phyloP scores from a whole-genome alignment of 1,140 invertebrate genomes.

The Zaprionus gabonicus region DNA sequence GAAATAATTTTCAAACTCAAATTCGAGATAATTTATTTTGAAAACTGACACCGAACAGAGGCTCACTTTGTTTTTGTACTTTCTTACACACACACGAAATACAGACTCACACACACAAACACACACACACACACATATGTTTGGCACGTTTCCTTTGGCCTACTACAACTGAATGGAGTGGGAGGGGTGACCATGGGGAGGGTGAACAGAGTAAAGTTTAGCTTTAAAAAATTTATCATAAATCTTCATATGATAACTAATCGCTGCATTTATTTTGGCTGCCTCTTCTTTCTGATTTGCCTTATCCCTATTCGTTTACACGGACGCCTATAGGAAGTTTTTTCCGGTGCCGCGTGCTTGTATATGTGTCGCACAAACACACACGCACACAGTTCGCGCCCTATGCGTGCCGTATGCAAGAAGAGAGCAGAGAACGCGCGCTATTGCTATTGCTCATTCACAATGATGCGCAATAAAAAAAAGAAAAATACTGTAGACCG shows the following conservation, averaged over 20 bases:
- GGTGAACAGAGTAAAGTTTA: not conserved
- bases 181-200: not conserved
- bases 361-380: conserved; percentile 45
- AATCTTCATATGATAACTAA: conserved; percentile 14
- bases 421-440: conserved; percentile 53
- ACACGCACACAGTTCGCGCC: conserved; percentile 10
- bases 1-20: conserved; percentile 29
- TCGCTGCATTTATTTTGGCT: conserved; percentile 25
- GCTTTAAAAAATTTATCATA: not conserved
- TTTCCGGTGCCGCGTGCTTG: conserved; percentile 48
- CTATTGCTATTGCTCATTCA: conserved; percentile 69
- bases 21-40: conserved; percentile 43
- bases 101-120: conserved; percentile 2
- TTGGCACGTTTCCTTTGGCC: conserved; percentile 21
- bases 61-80: conserved; percentile 45
- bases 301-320: conserved; percentile 11
- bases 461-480: conserved; percentile 80
- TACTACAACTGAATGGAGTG: conserved; percentile 4
- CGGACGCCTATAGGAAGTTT: conserved; percentile 47
- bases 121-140: conserved; percentile 11
- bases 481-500: conserved; percentile 50
- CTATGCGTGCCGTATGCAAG: conserved; percentile 33
- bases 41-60: conserved; percentile 44
- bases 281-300: conserved; percentile 4
- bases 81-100: conserved; percentile 3